Evolutionary conservation across 2,888 invertebrate genomes (phyloP).

Genomic region (Drosophila rubida): DNA sequence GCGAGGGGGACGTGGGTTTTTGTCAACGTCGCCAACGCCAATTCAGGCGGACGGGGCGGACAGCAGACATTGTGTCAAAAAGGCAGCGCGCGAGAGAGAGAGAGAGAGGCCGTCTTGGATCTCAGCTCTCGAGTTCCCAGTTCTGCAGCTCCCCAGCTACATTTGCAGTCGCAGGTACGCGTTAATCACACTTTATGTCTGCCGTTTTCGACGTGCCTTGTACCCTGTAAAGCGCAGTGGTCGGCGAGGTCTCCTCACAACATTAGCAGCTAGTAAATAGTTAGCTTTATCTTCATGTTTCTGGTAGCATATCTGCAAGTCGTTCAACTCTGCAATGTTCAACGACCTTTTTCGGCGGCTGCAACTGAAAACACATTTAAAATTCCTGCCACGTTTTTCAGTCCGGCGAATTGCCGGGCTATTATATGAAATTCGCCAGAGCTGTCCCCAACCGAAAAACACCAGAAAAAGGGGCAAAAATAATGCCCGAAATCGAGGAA

Average conservation of each 20-base stretch:
- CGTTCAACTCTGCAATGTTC: background rate
- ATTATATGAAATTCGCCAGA: conserved; percentile 68
- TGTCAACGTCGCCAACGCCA: conserved; percentile 49
- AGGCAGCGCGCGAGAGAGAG: conserved; percentile 42
- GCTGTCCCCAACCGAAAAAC: conserved; percentile 23
- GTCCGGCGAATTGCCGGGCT: conserved; percentile 67
- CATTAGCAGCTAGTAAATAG: too few species aligned
- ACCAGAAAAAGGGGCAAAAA: background rate
- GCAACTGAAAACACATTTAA: conserved; percentile 59
- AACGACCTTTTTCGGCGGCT: conserved; percentile 4
- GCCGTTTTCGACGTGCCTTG: conserved; percentile 37
- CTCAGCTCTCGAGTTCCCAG: conserved; percentile 6
- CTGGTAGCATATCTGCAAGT: conserved; percentile 10
- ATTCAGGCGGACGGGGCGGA: background rate
- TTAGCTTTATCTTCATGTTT: too few species aligned
- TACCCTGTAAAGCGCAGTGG: conserved; percentile 18
- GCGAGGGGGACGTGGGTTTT: conserved; percentile 25
- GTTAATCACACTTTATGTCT: conserved; percentile 72
- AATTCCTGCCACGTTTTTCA: conserved; percentile 68
- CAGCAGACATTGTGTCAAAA: conserved; percentile 58
- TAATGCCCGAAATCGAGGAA: background rate
- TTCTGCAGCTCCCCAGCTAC: conserved; percentile 22
- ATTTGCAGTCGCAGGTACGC: conserved; percentile 65
- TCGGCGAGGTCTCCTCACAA: too few species aligned
- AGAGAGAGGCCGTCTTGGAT: conserved; percentile 18